Base-by-base conservation (phyloP, 2,888 invertebrate genomes). In the Exephanes ischioxanthus region DNA sequence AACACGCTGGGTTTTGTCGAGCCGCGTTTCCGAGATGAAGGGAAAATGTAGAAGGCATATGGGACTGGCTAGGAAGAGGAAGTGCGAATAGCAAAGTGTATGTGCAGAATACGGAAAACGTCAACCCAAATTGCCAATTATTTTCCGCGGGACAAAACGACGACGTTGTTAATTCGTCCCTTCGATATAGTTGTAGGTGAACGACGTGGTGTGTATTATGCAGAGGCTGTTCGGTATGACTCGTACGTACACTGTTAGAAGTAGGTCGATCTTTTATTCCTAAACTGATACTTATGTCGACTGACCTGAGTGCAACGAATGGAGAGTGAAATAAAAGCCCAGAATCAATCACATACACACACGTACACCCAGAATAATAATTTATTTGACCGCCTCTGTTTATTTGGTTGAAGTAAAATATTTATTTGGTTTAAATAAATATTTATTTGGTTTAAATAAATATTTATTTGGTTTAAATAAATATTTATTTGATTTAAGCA, bases 1-100 rank as follows among this genome's bases (percentile, higher is more conserved):
- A 58, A 77, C 76, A 37, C 66, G 61, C 26, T 19, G 58, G 41
- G 58, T 68, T 68, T 71, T 37, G 58, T 66, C 33, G 51, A 75
- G 30, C 11, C 48, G 63, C 45, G 30, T 61, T 73, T 51, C 55
- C 37, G 55, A 58, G 73, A 41, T 9, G 11, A 26, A 3, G 22
- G 14, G 6, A 30, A 30, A 53, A 30, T 30, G 22, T 19, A 0
- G 53, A 51, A 71, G 30, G 14, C 16, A 33, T 6, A 33, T 14
- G 33, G 16, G 16, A 22, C 58, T 6, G 7, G 26, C 41, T 22
- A 6, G 45, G 16, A 9, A 9, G n/a, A 72, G 22, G 22, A 30
- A 72, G 58, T 9, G 14, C 22, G n/a, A n/a, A 22, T n/a, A 55
- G 26, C 58, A 16, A 41, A 19, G 5, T 73, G 45, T 26, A 53